Evolutionary conservation across 2,888 invertebrate genomes (phyloP).

Genomic region (Priocnemis perturbator): DNA sequence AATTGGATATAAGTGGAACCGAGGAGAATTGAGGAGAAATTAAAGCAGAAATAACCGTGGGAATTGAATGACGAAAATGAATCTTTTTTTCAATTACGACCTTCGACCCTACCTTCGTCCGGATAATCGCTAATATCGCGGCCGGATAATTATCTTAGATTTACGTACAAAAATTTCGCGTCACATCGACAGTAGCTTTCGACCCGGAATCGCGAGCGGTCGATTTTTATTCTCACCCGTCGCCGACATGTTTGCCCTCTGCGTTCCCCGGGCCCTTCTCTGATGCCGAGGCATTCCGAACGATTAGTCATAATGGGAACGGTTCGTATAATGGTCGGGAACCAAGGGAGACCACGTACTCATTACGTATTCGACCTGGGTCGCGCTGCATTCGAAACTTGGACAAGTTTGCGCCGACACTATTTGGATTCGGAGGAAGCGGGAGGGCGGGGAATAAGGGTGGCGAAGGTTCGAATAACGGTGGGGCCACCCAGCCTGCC

Average conservation of each 20-base stretch:
- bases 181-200: too few species aligned
- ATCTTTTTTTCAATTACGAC: too few species aligned
- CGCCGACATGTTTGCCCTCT: background rate
- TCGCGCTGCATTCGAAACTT: conserved; percentile 50
- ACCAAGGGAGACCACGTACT: conserved; percentile 48
- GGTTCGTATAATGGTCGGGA: conserved; percentile 42
- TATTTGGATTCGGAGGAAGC: conserved; percentile 41
- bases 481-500: conserved; percentile 12
- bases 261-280: background rate
- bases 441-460: conserved; percentile 20
- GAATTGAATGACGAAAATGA: too few species aligned
- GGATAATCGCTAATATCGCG: too few species aligned
- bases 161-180: too few species aligned
- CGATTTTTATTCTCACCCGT: background rate
- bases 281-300: conserved; percentile 43
- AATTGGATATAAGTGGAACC: too few species aligned
- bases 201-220: background rate
- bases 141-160: too few species aligned
- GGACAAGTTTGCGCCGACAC: conserved; percentile 48
- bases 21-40: too few species aligned
- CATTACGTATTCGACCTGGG: conserved; percentile 53
- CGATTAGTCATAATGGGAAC: conserved; percentile 55
- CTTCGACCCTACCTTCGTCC: too few species aligned
- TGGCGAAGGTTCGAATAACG: conserved; percentile 22
- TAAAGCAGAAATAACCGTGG: too few species aligned